phyloP scores from a whole-genome alignment of 2,888 invertebrate species.

The Cantharis flavilabris region DNA sequence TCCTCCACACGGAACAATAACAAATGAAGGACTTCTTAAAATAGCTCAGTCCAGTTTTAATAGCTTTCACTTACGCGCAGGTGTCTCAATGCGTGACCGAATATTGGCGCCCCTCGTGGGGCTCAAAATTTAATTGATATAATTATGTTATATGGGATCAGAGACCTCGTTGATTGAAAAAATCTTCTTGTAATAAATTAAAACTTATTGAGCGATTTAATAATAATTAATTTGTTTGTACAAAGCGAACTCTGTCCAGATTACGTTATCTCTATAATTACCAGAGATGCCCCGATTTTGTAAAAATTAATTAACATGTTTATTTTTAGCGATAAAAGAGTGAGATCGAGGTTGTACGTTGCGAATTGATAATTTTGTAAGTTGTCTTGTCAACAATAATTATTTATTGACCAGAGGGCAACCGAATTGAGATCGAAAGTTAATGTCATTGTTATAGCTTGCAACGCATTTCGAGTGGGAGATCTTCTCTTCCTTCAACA shows the following conservation, averaged over 20 bases:
- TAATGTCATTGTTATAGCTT: neutral
- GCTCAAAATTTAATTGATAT: neutral
- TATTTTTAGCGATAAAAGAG: neutral
- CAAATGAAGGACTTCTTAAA: neutral
- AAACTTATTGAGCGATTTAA: neutral
- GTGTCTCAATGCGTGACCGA: neutral
- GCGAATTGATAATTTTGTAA: neutral
- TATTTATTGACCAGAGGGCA: neutral
- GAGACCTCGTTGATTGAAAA: neutral
- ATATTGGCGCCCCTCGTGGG: neutral
- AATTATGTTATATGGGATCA: neutral
- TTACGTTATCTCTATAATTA: neutral
- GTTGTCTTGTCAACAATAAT: neutral
- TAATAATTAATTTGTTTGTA: neutral
- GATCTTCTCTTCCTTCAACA: neutral
- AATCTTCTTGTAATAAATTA: neutral
- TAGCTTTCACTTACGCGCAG: neutral
- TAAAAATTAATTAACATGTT: neutral
- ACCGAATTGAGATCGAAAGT: neutral
- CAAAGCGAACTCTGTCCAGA: neutral
- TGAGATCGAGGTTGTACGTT: neutral
- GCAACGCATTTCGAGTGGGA: neutral
- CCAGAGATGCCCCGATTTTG: neutral
- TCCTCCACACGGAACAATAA: neutral
- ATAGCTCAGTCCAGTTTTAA: neutral